These are phyloP conservation scores for Brachymystax lenok DNA, from an alignment of 2,797 vertebrate species.

Conservation along the genomic window DNA sequence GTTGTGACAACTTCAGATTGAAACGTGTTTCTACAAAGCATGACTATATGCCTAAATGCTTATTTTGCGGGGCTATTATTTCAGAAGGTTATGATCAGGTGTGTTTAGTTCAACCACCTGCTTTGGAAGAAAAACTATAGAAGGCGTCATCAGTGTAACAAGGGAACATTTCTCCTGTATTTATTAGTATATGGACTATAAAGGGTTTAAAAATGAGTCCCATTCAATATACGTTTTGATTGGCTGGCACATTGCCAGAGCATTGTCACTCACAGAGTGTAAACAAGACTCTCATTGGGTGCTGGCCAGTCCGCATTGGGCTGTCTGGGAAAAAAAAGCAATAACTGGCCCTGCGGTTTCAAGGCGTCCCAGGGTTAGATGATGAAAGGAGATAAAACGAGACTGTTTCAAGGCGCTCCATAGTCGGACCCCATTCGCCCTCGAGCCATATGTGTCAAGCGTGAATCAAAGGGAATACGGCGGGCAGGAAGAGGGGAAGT, in stretches of 20 bases:
- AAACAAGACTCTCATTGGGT: slow-evolving; percentile 98
- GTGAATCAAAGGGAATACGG: slow-evolving; percentile 88
- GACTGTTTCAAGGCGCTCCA: slow-evolving; percentile 89
- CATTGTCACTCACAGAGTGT: slow-evolving; percentile 94
- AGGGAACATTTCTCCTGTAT: neutral
- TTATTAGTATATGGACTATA: neutral
- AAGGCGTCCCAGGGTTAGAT: slow-evolving; percentile 85
- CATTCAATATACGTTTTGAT: slow-evolving; percentile 62
- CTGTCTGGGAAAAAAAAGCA: slow-evolving; percentile 89
- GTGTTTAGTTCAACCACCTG: neutral
- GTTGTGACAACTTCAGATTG: neutral
- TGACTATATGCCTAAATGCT: neutral
- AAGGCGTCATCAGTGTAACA: neutral
- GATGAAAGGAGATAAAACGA: slow-evolving; percentile 93
- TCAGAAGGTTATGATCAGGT: neutral
- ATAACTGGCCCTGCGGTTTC: slow-evolving; percentile 94
- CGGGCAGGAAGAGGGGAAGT: slow-evolving; percentile 73
- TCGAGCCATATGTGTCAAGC: slow-evolving; percentile 85
- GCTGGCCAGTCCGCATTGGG: slow-evolving; percentile 92
- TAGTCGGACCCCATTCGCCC: slow-evolving; percentile 85
- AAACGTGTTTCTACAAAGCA: neutral
- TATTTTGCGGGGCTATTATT: neutral
- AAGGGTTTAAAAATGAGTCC: slow-evolving; percentile 69
- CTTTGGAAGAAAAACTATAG: neutral
- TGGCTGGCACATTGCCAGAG: slow-evolving; percentile 84